A percentile compares a stretch with the other conserved stretches of the same genome.
Evolutionary conservation across 2,888 invertebrate species (phyloP).

Genomic region (Acrobasis consociella): DNA sequence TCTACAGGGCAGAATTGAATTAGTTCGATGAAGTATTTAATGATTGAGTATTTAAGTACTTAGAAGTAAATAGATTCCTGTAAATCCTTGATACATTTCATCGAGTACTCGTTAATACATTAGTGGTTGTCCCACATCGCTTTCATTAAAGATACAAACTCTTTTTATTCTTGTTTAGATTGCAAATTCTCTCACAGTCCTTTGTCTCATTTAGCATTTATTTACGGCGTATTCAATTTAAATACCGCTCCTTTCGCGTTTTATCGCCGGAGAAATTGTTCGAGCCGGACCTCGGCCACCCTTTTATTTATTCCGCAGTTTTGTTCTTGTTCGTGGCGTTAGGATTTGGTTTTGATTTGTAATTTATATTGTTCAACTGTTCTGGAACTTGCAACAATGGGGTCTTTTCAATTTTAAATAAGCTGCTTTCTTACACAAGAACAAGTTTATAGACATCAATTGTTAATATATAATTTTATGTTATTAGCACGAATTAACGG

Average conservation of each 20-base stretch:
- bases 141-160: conserved; percentile 75
- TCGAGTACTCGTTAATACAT: not conserved
- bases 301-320: conserved; percentile 73
- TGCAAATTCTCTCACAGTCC: conserved; percentile 71
- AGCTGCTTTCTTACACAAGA: not conserved
- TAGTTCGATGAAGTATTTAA: no score
- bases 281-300: conserved; percentile 58
- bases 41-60: no score
- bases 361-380: conserved; percentile 8
- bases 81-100: not conserved
- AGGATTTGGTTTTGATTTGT: conserved; percentile 43
- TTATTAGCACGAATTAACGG: no score
- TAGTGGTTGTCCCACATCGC: conserved; percentile 41
- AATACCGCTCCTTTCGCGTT: conserved; percentile 73
- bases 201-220: conserved; percentile 80
- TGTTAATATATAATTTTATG: no score
- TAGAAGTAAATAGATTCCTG: no score
- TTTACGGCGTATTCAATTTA: conserved; percentile 79
- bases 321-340: conserved; percentile 58
- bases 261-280: conserved; percentile 70
- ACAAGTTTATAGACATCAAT: not conserved
- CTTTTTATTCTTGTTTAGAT: conserved; percentile 75
- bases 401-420: not conserved
- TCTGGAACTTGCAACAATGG: conserved; percentile 1
- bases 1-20: no score